These are phyloP conservation scores for Andrena camellia DNA, from an alignment of 2,888 invertebrate species.

Conservation along the genomic window DNA sequence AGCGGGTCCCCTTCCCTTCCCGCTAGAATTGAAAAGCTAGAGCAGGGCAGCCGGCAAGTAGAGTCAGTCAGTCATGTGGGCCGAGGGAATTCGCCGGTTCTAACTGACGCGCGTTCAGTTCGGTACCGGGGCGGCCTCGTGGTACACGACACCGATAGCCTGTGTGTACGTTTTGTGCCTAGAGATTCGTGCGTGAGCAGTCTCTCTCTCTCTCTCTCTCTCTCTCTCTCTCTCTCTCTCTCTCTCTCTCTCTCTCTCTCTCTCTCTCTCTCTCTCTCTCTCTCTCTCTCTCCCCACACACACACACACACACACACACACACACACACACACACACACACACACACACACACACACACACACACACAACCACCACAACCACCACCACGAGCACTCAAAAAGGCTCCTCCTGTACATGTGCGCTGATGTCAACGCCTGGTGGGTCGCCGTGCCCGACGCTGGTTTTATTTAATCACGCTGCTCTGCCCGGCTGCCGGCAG, in stretches of 20 bases:
- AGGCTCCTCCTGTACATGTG: conserved; percentile 63
- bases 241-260: conserved; percentile 7
- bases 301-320: no score
- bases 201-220: not conserved
- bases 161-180: conserved; percentile 35
- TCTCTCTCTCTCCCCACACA: conserved; percentile 8
- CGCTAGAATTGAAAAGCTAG: conserved; percentile 13
- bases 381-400: conserved; percentile 34
- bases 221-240: conserved; percentile 10
- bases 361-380: no score
- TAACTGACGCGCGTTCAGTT: conserved; percentile 47
- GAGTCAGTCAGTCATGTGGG: conserved; percentile 72
- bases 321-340: no score
- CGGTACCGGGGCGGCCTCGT: conserved; percentile 58
- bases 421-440: conserved; percentile 81
- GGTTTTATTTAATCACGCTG: conserved; percentile 84
- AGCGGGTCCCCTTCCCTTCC: not conserved
- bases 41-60: conserved; percentile 40
- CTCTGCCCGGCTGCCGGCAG: conserved; percentile 77
- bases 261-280: conserved; percentile 15
- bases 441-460: conserved; percentile 78
- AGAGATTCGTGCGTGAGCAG: conserved; percentile 8
- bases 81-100: conserved; percentile 76
- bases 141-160: conserved; percentile 37
- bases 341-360: no score